A percentile compares a stretch with the other conserved stretches of the same genome.
Conservation (phyloP, 2,113 vertebrate species). For the Hippocampus comes region DNA sequence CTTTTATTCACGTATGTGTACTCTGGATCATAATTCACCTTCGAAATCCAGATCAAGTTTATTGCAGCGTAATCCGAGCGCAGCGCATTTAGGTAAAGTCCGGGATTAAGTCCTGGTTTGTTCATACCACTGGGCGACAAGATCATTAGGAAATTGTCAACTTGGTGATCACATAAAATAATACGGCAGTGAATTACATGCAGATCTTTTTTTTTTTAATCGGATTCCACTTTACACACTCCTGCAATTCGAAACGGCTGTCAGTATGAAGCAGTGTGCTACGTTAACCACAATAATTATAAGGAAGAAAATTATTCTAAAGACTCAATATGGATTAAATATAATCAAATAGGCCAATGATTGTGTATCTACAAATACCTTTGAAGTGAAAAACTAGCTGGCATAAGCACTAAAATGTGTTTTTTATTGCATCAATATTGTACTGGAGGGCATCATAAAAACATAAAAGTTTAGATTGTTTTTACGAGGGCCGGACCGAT, state of each 20-base stretch:
- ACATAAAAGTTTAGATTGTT: not conserved
- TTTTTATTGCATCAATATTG: constrained; percentile 18
- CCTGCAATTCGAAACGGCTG: not conserved
- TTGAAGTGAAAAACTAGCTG: constrained; percentile 13
- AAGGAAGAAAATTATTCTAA: not conserved
- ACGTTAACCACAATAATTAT: too few species aligned
- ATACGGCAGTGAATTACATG: not conserved
- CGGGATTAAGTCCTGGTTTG: not conserved
- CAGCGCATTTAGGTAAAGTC: not conserved
- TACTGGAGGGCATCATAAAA: constrained; percentile 8
- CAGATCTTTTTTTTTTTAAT: not conserved
- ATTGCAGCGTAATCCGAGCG: constrained; percentile 8
- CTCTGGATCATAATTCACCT: not conserved
- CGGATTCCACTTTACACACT: too few species aligned
- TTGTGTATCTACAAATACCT: not conserved
- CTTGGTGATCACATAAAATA: not conserved
- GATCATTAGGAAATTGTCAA: constrained; percentile 3
- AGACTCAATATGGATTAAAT: too few species aligned
- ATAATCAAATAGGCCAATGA: not conserved
- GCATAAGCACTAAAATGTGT: not conserved
- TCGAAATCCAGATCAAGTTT: constrained; percentile 9
- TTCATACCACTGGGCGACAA: not conserved
- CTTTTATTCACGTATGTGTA: constrained; percentile 4
- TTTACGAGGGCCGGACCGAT: not conserved
- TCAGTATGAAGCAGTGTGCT: not conserved